A percentile compares a stretch with the other conserved stretches of the same genome.
Evolutionary conservation across 2,888 invertebrate species (phyloP).

Genomic region (Drosophila robusta): DNA sequence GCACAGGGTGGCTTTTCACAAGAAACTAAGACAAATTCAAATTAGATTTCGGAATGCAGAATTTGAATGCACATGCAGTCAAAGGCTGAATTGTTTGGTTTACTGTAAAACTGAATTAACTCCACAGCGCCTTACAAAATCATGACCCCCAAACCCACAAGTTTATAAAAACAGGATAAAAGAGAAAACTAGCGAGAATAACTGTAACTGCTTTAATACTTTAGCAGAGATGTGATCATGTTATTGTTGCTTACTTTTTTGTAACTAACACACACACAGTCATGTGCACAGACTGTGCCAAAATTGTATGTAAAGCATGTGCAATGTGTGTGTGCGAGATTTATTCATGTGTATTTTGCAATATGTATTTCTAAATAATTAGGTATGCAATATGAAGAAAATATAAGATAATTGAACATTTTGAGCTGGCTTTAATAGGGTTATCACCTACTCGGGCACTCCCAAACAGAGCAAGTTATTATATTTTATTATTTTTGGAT

Average conservation of each 20-base stretch:
- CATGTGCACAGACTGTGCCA: no score
- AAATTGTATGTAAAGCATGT: no score
- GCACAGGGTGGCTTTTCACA: background rate
- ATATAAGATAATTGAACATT: slow-evolving; percentile 1
- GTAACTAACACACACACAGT: no score
- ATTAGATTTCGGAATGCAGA: slow-evolving; percentile 21
- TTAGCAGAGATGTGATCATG: slow-evolving; percentile 6
- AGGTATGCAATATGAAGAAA: background rate
- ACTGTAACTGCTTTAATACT: background rate
- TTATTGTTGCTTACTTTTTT: background rate
- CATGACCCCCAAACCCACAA: background rate
- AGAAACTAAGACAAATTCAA: background rate
- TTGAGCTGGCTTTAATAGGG: slow-evolving; percentile 5
- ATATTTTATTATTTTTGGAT: background rate
- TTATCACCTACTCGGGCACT: no score
- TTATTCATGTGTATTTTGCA: background rate
- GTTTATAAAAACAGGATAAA: no score
- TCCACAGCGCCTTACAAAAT: background rate
- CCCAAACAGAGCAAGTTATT: no score
- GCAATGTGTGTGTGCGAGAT: no score
- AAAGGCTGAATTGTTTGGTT: no score
- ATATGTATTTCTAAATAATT: background rate
- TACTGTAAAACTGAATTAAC: no score
- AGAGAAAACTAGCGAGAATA: background rate
- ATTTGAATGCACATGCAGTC: background rate